Evolutionary conservation across 2,113 vertebrate genomes (phyloP).

Genomic region (Oenanthe melanoleuca): DNA sequence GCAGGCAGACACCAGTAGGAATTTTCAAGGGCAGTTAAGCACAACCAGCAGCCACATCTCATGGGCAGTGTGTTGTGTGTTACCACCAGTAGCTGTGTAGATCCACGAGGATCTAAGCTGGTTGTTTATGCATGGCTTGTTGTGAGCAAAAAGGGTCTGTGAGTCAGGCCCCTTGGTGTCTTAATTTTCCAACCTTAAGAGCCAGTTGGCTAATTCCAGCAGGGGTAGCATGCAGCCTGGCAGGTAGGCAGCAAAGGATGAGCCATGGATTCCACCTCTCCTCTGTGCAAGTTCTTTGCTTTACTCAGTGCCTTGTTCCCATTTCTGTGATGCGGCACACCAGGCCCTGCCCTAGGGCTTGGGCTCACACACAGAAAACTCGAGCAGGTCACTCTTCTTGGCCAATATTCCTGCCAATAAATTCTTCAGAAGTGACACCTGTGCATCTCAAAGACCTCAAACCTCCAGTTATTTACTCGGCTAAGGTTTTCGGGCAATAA

Average conservation of each 20-base stretch:
- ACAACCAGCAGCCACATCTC: not conserved
- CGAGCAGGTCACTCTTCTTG: not conserved
- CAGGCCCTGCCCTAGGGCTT: not conserved
- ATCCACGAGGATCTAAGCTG: not conserved
- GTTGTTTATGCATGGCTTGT: not conserved
- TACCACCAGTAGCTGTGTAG: not conserved
- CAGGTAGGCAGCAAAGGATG: not conserved
- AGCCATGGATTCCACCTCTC: not conserved
- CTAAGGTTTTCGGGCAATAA: not conserved
- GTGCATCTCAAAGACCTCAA: not conserved
- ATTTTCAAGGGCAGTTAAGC: slow-evolving; percentile 31
- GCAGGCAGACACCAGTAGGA: not conserved
- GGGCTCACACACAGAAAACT: accelerated
- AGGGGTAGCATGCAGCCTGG: not conserved
- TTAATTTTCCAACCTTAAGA: slow-evolving; percentile 34
- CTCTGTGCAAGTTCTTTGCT: not conserved
- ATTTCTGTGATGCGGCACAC: not conserved
- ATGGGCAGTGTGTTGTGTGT: not conserved
- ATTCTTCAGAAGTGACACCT: not conserved
- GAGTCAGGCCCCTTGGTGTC: not conserved
- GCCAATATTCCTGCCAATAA: not conserved
- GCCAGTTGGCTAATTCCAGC: not conserved
- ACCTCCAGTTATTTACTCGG: not conserved
- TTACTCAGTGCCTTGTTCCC: not conserved
- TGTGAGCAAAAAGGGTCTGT: not conserved